phyloP scores from a whole-genome alignment of 1,140 invertebrate genomes.

The Fopius arisanus region DNA sequence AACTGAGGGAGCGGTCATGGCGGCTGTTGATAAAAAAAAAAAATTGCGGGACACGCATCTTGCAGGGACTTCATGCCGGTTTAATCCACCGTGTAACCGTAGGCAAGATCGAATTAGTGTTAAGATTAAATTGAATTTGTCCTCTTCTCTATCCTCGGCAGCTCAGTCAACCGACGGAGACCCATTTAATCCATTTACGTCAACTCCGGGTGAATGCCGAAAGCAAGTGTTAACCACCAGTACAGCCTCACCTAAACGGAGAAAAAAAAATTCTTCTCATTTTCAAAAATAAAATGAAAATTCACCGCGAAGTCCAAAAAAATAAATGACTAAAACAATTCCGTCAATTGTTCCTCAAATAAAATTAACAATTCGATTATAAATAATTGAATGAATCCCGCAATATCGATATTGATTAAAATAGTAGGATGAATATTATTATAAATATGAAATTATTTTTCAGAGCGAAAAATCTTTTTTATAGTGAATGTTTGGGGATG shows the following conservation, averaged over 20 bases:
- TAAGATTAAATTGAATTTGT: constrained; percentile 58
- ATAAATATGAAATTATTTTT: no score
- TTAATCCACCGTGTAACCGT: constrained; percentile 57
- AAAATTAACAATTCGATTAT: no score
- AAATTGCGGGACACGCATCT: not conserved
- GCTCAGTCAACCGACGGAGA: constrained; percentile 56
- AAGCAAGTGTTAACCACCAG: constrained; percentile 29
- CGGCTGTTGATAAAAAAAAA: not conserved
- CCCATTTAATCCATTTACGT: constrained; percentile 55
- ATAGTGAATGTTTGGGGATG: no score
- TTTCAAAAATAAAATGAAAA: not conserved
- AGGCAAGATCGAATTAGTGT: constrained; percentile 55
- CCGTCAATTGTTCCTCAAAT: no score
- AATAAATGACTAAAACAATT: no score
- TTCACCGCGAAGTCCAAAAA: no score
- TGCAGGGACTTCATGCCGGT: constrained; percentile 15
- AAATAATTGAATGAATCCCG: no score
- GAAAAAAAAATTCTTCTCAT: constrained; percentile 20
- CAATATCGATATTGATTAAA: no score
- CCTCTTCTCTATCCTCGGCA: constrained; percentile 38
- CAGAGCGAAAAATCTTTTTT: no score
- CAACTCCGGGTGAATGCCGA: constrained; percentile 41
- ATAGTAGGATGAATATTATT: no score
- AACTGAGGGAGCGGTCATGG: no score
- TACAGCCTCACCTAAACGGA: constrained; percentile 6